A percentile compares a stretch with the other conserved stretches of the same genome.
Conservation (phyloP, 2,797 vertebrate species). For the Pogoniulus pusillus region DNA sequence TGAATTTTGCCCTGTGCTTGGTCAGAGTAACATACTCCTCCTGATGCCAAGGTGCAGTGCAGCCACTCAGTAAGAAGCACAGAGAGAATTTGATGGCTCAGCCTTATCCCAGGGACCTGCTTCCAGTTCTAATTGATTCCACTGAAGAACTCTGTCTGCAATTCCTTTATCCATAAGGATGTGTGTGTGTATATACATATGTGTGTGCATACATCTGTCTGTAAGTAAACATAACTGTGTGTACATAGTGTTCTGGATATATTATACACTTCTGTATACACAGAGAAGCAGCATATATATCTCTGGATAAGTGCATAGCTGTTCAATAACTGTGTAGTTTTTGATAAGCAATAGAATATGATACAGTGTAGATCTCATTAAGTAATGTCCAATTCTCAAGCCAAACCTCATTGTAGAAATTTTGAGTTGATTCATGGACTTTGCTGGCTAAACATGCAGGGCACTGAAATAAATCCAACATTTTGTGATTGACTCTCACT, state of each 20-base stretch:
- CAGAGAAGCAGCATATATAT: background rate
- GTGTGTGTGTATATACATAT: background rate
- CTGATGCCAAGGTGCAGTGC: background rate
- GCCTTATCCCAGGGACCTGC: background rate
- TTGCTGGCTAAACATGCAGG: background rate
- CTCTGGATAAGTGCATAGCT: background rate
- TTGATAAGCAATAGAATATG: background rate
- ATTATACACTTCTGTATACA: background rate
- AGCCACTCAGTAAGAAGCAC: background rate
- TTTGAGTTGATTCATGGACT: background rate
- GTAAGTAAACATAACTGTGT: background rate
- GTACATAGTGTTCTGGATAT: background rate
- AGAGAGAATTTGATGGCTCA: background rate
- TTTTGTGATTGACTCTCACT: slow-evolving; percentile 29
- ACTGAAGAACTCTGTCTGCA: background rate
- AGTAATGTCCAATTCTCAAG: background rate
- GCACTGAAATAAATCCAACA: background rate
- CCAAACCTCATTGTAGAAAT: background rate
- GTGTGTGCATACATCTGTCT: background rate
- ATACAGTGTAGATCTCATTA: background rate
- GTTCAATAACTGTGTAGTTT: background rate
- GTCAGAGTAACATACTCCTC: background rate
- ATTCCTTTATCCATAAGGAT: background rate
- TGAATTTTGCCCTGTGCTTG: background rate
- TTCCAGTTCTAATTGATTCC: background rate